Evolutionary conservation across 2,797 vertebrate genomes (phyloP).

Genomic region (Xenops minutus): DNA sequence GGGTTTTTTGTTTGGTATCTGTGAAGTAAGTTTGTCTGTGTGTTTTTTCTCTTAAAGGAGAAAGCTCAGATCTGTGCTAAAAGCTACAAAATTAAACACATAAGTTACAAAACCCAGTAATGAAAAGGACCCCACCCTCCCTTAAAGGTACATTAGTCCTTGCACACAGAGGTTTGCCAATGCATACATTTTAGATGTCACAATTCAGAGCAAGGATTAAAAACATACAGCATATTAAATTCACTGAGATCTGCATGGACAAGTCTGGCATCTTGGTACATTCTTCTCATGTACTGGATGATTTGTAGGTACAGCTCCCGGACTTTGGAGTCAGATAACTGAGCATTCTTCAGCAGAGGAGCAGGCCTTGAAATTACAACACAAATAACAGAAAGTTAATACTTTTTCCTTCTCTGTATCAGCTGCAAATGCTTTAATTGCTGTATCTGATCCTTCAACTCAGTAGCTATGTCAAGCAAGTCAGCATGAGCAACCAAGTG

Average conservation of each 20-base stretch:
- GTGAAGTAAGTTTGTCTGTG: not conserved
- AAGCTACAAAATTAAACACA: not conserved
- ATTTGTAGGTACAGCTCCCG: conserved; percentile 90
- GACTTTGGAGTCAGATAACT: conserved; percentile 87
- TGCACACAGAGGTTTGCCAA: not conserved
- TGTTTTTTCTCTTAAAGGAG: not conserved
- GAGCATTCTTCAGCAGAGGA: conserved; percentile 90
- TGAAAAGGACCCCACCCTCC: not conserved
- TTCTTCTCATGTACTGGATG: conserved; percentile 90
- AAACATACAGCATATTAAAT: conserved; percentile 93
- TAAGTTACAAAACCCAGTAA: not conserved
- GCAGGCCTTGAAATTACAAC: conserved; percentile 82
- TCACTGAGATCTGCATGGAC: conserved; percentile 98
- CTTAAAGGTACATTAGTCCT: not conserved
- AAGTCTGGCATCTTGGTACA: conserved; percentile 92
- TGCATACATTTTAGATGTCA: not conserved
- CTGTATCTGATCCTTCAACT: not conserved
- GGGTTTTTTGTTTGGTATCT: not conserved
- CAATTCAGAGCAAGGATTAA: not conserved
- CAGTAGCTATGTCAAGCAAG: not conserved
- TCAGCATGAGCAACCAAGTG: not conserved
- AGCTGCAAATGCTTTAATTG: not conserved
- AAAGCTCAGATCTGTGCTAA: not conserved
- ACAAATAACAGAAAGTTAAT: not conserved
- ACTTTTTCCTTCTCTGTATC: not conserved